These are phyloP conservation scores for Sphaeramia orbicularis DNA, from an alignment of 2,797 vertebrate species.

Conservation along the genomic window DNA sequence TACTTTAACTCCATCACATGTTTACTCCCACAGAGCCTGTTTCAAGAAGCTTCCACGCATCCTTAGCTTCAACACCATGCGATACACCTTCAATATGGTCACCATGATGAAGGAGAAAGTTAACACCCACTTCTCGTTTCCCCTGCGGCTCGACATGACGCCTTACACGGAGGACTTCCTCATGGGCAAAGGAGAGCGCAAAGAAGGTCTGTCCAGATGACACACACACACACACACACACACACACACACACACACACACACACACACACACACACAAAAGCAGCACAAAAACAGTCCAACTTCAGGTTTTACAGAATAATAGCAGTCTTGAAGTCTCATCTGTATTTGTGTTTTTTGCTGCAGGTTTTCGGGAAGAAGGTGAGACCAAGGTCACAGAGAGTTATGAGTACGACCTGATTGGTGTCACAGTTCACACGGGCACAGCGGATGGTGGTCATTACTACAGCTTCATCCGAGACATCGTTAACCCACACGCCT, in stretches of 20 bases:
- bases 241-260: no score
- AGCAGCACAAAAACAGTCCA: no score
- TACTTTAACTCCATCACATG: background rate
- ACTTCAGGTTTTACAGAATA: no score
- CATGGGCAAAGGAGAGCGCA: conserved; percentile 96
- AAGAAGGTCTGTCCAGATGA: conserved; percentile 87
- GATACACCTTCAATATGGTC: conserved; percentile 99
- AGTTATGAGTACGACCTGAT: conserved; percentile 99
- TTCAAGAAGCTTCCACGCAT: conserved; percentile 99
- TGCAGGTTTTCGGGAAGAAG: conserved; percentile 92
- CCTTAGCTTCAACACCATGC: conserved; percentile 99
- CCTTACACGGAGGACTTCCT: conserved; percentile 99
- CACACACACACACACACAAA: no score
- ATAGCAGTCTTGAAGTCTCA: no score
- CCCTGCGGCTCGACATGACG: conserved; percentile 98
- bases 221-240: no score
- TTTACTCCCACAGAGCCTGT: conserved; percentile 87
- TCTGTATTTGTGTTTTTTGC: background rate
- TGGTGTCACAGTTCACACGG: conserved; percentile 97
- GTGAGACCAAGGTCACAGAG: conserved; percentile 88
- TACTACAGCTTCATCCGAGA: conserved; percentile 99
- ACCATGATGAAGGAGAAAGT: conserved; percentile 99
- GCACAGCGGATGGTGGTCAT: conserved; percentile 97
- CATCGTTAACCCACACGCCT: conserved; percentile 96
- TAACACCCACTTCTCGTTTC: conserved; percentile 99